Evolutionary conservation across 2,113 vertebrate species (phyloP), one percentile per base, ranked within the genome.

Genomic region (Pluvianellus socialis): DNA sequence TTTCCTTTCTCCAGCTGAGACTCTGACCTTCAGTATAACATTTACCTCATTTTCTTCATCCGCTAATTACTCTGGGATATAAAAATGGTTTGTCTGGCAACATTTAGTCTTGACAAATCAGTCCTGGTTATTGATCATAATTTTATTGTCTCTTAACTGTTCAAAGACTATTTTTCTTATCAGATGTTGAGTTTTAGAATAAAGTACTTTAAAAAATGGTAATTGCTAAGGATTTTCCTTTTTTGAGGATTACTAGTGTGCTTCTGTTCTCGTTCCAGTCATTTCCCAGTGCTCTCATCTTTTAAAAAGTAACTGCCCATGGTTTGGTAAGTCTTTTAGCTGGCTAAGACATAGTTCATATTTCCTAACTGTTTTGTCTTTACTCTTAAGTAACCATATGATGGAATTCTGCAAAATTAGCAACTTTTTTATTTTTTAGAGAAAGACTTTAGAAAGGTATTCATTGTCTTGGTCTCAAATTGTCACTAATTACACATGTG

Each of bases 41-140:
- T 97, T 95, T 96, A 95, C 83, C 83, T 96, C 89, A 89, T 94
- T 95, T 95, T 96, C 91, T 91, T 96, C 72, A 79, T 84, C 73
- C 47, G 74, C 70, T 94, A 92, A 95, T 96, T 96, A 89, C 52
- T 73, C 72, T 74, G 62, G 62, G 68, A 38, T 84, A 74, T 89
- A 95, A 92, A 95, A 94, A 81, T 33, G 4, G 80, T 91, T 91
- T 94, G 28, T 74, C 55, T 95, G 86, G 62, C 68, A 89, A 84
- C 26, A 62, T 63, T 84, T 50, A 63, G 47, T 59, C 65, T 87
- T 94, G 44, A 92, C 33, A 89, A 67, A 92, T 84, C n/a, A 84
- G 13, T 59, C 42, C 7, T 59, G 12, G 26, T 71, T 86, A 89
- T 71, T 86, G 86, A 92, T 87, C 3, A 21, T 71, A 55, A 71